Evolutionary conservation across 2,888 invertebrate species (phyloP).

Genomic region (Automeris io): DNA sequence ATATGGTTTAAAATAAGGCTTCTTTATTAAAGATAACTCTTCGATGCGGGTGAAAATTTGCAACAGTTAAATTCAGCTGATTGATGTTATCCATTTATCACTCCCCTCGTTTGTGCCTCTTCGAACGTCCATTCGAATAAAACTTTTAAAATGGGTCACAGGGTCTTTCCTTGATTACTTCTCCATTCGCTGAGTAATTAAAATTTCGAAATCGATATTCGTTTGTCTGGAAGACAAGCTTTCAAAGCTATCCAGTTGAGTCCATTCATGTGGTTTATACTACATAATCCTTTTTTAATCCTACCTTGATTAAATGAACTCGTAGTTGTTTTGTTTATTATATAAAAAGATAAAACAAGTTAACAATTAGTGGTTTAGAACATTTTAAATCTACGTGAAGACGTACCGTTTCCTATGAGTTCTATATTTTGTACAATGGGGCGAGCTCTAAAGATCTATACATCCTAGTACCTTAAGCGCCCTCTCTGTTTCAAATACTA

Average conservation of each 20-base stretch:
- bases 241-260: conserved; percentile 7
- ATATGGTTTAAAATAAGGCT: conserved; percentile 45
- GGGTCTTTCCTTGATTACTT: conserved; percentile 62
- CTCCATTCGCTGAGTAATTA: conserved; percentile 59
- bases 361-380: too few species aligned
- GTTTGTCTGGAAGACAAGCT: not conserved
- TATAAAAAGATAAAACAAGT: too few species aligned
- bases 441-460: too few species aligned
- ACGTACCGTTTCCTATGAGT: too few species aligned
- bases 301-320: too few species aligned
- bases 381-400: too few species aligned
- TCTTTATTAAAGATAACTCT: conserved; percentile 44
- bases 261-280: too few species aligned
- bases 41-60: conserved; percentile 61
- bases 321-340: too few species aligned
- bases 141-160: conserved; percentile 76
- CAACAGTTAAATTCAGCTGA: conserved; percentile 72
- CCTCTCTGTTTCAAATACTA: too few species aligned
- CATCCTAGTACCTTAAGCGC: too few species aligned
- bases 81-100: conserved; percentile 75
- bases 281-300: too few species aligned
- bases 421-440: too few species aligned
- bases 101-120: conserved; percentile 53
- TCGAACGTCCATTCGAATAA: conserved; percentile 39
- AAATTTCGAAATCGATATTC: conserved; percentile 57